Percentiles rank a stretch among this genome's conserved stretches.
phyloP scores from a whole-genome alignment of 2,797 vertebrate genomes.

The Hirundo rustica region DNA sequence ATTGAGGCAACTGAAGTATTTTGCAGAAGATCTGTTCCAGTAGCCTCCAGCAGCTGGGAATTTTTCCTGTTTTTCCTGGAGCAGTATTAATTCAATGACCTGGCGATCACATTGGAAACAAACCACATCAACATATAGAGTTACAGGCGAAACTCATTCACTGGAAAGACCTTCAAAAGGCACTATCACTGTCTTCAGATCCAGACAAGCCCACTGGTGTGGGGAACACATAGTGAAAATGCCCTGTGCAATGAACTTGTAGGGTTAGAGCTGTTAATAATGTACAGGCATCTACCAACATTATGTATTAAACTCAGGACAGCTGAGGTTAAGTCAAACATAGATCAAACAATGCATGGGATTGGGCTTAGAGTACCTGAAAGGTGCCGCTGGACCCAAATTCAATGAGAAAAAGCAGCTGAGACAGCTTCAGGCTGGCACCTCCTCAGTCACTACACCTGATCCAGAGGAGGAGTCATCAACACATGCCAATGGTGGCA shows the following conservation, averaged over 20 bases:
- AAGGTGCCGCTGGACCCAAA: neutral
- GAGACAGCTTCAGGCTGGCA: neutral
- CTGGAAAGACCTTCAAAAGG: neutral
- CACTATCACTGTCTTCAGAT: neutral
- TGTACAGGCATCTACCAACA: neutral
- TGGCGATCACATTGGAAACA: neutral
- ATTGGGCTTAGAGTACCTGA: neutral
- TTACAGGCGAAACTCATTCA: neutral
- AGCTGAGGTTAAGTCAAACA: conserved; percentile 1
- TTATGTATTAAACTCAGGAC: neutral
- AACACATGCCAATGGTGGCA: accelerated
- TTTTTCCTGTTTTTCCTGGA: neutral
- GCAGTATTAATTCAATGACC: neutral
- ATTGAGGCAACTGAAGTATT: neutral
- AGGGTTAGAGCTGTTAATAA: conserved; percentile 10
- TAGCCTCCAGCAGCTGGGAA: neutral
- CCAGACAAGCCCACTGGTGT: neutral
- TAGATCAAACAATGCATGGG: neutral
- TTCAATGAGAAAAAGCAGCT: neutral
- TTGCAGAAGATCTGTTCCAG: neutral
- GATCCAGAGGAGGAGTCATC: neutral
- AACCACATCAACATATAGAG: neutral
- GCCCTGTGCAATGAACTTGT: neutral
- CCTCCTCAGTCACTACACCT: neutral
- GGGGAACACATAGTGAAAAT: neutral